Evolutionary conservation across 2,888 invertebrate genomes (phyloP), one percentile per base, ranked within the genome.

Genomic region (Callinectes sapidus): DNA sequence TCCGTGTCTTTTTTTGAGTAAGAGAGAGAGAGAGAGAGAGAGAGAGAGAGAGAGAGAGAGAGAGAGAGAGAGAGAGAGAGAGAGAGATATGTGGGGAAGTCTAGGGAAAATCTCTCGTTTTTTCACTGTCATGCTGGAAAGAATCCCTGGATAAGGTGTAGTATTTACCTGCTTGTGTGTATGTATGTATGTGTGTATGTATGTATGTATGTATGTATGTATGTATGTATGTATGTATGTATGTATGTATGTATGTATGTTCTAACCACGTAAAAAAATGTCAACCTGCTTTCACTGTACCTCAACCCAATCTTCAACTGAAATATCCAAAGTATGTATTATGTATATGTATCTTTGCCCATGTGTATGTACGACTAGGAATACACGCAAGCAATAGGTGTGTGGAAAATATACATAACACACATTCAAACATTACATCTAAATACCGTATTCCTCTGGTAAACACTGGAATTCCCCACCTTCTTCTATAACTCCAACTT

Each of bases 1-100:
- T 10, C 35, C 13, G 32, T 81, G 32, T 1, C 32, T 81, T 35
- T 81, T 66, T 66, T n/a, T n/a, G n/a, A 87, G 42, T 54, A n/a
- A 87, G 42, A 87, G 42, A 87, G 42, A 87, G 42, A 87, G 42
- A 87, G 42, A 87, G 42, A 87, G 42, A 87, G 42, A 87, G 42
- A 87, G 42, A 87, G 42, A 87, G n/a, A 87, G 42, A 87, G 42
- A 87, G 42, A 87, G 42, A 87, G 42, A 87, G 42, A 87, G 42
- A 87, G 42, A 87, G 42, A 87, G 42, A 87, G 42, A 54, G 42
- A 87, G 71, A 71, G n/a, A 71, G n/a, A 71, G n/a, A 71, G 71
- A n/a, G 71, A 71, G 71, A 71, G 28, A 71, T 10, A 71, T 61
- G 71, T 23, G 71, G 23, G 16, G 32, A 81, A 35, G 35, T 81